Conservation (phyloP, 64 coral and sea anemone species). For the Actinia equina region DNA sequence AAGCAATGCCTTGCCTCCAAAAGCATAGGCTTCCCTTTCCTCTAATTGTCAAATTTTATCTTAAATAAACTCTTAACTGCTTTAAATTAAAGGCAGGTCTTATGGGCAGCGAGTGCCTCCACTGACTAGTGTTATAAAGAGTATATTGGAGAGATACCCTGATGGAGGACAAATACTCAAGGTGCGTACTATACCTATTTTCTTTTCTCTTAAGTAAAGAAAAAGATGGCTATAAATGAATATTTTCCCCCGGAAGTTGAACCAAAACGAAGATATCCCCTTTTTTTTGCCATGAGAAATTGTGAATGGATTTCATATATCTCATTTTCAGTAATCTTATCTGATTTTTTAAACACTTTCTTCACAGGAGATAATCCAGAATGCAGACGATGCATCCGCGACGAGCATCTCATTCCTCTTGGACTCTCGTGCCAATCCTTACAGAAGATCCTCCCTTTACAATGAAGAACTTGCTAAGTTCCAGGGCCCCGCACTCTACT, state of each 20-base stretch:
- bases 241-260: too few relatives aligned
- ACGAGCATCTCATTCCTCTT: conserved; percentile 54
- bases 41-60: too few relatives aligned
- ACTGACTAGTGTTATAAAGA: conserved; percentile 50
- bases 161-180: conserved; percentile 82
- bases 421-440: conserved; percentile 53
- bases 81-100: conserved; percentile 34
- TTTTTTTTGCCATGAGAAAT: too few relatives aligned
- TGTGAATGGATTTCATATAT: not conserved
- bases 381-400: conserved; percentile 76
- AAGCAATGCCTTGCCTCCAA: too few relatives aligned
- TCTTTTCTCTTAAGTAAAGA: too few relatives aligned
- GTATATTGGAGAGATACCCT: conserved; percentile 61
- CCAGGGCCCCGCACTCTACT: conserved; percentile 64
- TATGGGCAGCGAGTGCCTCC: conserved; percentile 54
- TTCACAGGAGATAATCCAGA: conserved; percentile 72
- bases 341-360: too few relatives aligned
- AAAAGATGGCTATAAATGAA: too few relatives aligned
- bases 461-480: conserved; percentile 45
- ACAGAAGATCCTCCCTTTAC: conserved; percentile 40
- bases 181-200: not conserved
- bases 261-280: too few relatives aligned
- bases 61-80: too few relatives aligned
- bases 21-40: too few relatives aligned
- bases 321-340: too few relatives aligned